phyloP scores from a whole-genome alignment of 2,113 vertebrate genomes.

The Oriolus oriolus region DNA sequence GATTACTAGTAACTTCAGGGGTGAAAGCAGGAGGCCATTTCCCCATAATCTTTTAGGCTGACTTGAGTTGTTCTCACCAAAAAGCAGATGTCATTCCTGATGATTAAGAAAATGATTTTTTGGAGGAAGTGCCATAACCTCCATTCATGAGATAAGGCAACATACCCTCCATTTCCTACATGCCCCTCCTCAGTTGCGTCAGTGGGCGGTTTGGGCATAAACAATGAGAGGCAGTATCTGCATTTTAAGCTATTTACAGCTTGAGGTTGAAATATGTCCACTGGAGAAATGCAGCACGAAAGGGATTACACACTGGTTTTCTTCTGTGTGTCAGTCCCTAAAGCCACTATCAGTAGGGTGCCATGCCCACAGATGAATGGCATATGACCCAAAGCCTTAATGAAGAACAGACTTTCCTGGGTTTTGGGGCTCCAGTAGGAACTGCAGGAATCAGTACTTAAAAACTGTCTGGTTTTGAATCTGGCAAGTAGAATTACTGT shows the following conservation, averaged over 20 bases:
- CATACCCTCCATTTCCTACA: neutral
- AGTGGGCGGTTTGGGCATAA: neutral
- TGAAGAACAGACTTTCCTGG: neutral
- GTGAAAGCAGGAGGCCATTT: neutral
- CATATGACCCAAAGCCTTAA: neutral
- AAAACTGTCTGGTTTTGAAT: neutral
- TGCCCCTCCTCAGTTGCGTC: neutral
- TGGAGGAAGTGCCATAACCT: neutral
- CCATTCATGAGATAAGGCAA: neutral
- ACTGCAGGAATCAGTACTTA: neutral
- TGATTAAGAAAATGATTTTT: neutral
- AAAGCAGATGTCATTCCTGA: neutral
- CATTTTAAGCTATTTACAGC: neutral
- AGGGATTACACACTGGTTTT: fast-evolving
- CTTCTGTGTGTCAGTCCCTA: neutral
- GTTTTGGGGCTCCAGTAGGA: neutral
- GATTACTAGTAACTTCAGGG: neutral
- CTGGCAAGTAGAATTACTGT: neutral
- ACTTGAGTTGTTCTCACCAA: neutral
- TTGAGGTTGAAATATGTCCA: neutral
- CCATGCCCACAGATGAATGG: neutral
- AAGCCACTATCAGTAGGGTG: neutral
- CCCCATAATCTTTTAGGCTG: neutral
- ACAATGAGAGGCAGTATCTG: neutral
- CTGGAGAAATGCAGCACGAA: neutral